Evolutionary conservation across 1,140 invertebrate genomes (phyloP), one percentile per base, ranked within the genome.

Genomic region (Lepidostoma basale): DNA sequence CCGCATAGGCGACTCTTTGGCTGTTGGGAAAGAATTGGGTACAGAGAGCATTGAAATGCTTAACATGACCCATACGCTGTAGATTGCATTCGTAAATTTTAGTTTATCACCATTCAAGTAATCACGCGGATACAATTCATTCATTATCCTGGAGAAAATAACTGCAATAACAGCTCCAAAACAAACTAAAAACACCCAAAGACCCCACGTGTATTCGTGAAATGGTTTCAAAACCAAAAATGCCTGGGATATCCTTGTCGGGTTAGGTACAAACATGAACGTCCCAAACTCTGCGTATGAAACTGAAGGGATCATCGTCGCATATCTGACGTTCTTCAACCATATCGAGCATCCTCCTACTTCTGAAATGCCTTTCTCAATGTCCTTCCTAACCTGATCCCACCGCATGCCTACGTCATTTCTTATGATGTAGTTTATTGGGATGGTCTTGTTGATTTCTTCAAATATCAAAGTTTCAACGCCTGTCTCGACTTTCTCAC

Each of bases 341-440:
- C 45, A 64, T 12, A 64, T 14, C 23, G 62, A 64, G n/a, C 62
- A 64, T 1, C 26, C 44, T 3, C 16, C 45, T n/a, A 64, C 26
- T 36, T 64, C 62, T 3, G 62, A 64, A 12, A 9, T 52, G 8
- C 45, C 62, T 16, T n/a, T 45, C 1, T 12, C 6, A 3, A 64
- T 39, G 16, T 64, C 62, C 10, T 49, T 25, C 14, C 49, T 52
- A n/a, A 52, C 33, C 23, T 64, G 26, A 3, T 1, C 12, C 62
- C 62, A 64, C 12, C 45, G 44, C 30, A 47, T 52, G 3, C 23
- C 44, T 10, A 12, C 6, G 14, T 36, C n/a, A 22, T 39, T 49
- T 64, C 45, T 64, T 5, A 52, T 36, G 3, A 30, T n/a, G n/a
- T 52, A 64, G 9, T 22, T 47, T 20, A 64, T n/a, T 1, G 62